Percentiles rank a stretch among this genome's conserved stretches.
These are phyloP conservation scores for Boloria euphrosyne DNA, from an alignment of 2,888 invertebrate genomes.

Conservation along the genomic window DNA sequence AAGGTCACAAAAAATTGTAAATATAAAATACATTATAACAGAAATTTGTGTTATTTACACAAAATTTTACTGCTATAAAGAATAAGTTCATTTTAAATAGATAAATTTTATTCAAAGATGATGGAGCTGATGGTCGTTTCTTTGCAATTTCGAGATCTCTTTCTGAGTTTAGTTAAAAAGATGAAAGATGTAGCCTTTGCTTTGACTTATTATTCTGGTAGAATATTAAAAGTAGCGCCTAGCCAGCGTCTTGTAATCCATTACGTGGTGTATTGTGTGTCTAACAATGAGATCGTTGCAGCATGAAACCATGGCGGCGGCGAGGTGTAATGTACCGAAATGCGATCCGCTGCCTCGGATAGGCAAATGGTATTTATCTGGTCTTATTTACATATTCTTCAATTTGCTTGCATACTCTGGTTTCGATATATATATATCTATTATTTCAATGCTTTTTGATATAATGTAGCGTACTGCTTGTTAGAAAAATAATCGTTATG, in stretches of 20 bases:
- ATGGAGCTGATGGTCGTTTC: not conserved
- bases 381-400: constrained; percentile 4
- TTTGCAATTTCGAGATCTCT: constrained; percentile 6
- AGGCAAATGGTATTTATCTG: constrained; percentile 24
- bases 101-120: not conserved
- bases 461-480: no score
- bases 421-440: no score
- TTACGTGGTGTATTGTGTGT: constrained; percentile 29
- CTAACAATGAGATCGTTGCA: constrained; percentile 32
- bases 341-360: constrained; percentile 18
- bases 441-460: not conserved
- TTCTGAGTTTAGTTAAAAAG: constrained; percentile 1
- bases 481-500: no score
- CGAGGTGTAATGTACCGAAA: constrained; percentile 33
- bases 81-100: constrained; percentile 1
- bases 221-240: constrained; percentile 32
- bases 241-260: constrained; percentile 32
- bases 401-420: not conserved
- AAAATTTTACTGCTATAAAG: not conserved
- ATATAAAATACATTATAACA: not conserved
- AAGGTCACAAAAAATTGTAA: no score
- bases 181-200: constrained; percentile 13
- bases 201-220: constrained; percentile 29
- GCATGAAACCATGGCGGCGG: constrained; percentile 26
- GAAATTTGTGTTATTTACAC: no score